Evolutionary conservation across 2,888 invertebrate genomes (phyloP), one percentile per base, ranked within the genome.

Genomic region (Conops quadrifasciatus): DNA sequence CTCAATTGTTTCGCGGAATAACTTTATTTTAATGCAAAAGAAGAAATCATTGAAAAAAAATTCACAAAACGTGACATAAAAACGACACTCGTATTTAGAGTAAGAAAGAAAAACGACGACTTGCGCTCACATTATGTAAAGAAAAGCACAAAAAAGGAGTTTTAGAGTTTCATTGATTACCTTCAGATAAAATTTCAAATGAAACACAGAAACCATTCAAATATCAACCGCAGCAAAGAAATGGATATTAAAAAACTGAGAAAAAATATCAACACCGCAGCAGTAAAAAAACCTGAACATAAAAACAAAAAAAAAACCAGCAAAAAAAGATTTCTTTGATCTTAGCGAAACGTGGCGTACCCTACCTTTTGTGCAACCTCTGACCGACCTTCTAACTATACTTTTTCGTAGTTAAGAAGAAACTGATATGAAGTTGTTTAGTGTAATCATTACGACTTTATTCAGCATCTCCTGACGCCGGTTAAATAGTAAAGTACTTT

Each of bases 161-260:
- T 19, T 3, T 28, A n/a, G 9, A 49, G 45, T 49, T 65, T 71
- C 69, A 71, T 73, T 73, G 73, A 73, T 73, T 70, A 67, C 67
- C 71, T 58, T 36, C n/a, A 63, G 67, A 43, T 67, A 60, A 45
- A 43, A 26, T 71, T 71, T 63, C 70, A 70, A 70, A 70, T 13
- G 36, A 53, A 58, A 58, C 13, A 45, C 15, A 64, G 49, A 21
- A 51, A 36, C 58, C 28, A 60, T 51, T 30, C 28, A 58, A 58
- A 24, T 36, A n/a, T 2, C 4, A 9, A 26, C 19, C 16, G 26
- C 1, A 28, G 11, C 16, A 2, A 58, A 58, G 19, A 26, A 2
- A n/a, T 16, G 19, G 16, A 30, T 15, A 60, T 2, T 16, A 60
- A 60, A n/a, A 21, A 24, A 56, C 7, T 11, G 11, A 5, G 19